Percentiles rank a stretch among this genome's conserved stretches.
phyloP scores from a whole-genome alignment of 2,888 invertebrate genomes.

The Drosophila differens region DNA sequence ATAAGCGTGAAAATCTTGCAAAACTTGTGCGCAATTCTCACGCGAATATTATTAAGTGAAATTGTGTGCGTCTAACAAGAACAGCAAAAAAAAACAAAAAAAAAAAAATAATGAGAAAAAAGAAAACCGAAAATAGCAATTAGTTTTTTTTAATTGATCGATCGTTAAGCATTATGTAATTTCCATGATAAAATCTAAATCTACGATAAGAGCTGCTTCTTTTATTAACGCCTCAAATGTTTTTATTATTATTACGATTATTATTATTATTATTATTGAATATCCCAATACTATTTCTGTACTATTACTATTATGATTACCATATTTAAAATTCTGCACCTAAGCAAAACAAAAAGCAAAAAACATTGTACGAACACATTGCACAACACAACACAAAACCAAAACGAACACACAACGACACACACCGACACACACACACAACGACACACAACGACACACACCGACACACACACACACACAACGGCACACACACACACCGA shows the following conservation, averaged over 20 bases:
- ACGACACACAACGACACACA: too few relatives aligned
- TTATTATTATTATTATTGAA: conserved; percentile 43
- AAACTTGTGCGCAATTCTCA: conserved; percentile 49
- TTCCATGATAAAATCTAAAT: conserved; percentile 34
- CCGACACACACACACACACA: neutral
- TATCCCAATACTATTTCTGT: conserved; percentile 52
- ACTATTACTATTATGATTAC: conserved; percentile 54
- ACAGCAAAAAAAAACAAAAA: conserved; percentile 2
- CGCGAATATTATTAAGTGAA: conserved; percentile 71
- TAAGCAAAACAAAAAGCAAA: conserved; percentile 25
- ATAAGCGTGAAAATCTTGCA: conserved; percentile 4
- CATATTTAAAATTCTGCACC: conserved; percentile 49
- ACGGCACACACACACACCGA: neutral
- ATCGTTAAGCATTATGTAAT: conserved; percentile 46
- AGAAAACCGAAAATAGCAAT: conserved; percentile 14
- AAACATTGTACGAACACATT: conserved; percentile 60
- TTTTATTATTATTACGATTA: conserved; percentile 44
- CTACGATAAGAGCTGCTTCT: conserved; percentile 49
- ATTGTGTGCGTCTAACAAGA: conserved; percentile 47
- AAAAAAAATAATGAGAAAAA: conserved; percentile 14
- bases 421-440: neutral
- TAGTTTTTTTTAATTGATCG: conserved; percentile 19
- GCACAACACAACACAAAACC: conserved; percentile 11
- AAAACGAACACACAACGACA: neutral
- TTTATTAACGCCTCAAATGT: conserved; percentile 60